Evolutionary conservation across 2,888 invertebrate genomes (phyloP).

Genomic region (Bombylius discolor): DNA sequence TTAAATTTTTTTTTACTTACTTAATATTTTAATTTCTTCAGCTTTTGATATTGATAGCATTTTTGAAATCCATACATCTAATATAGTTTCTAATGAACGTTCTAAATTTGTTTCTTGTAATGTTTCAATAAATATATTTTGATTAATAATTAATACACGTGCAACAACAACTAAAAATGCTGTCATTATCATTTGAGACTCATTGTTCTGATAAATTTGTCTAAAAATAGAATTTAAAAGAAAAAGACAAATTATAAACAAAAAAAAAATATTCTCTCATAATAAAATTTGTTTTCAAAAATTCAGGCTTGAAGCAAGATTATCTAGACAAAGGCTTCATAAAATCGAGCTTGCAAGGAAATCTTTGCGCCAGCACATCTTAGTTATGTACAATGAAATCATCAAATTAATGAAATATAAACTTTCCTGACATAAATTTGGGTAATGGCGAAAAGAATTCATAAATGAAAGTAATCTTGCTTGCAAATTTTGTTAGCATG

Average conservation of each 20-base stretch:
- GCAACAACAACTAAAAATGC: constrained; percentile 67
- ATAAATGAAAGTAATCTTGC: too few species aligned
- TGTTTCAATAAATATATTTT: constrained; percentile 47
- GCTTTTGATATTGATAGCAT: constrained; percentile 65
- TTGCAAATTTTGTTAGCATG: too few species aligned
- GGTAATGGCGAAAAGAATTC: too few species aligned
- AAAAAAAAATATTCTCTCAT: background rate
- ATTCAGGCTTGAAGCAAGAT: too few species aligned
- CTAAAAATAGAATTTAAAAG: constrained; percentile 29
- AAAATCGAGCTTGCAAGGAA: too few species aligned
- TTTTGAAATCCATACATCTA: constrained; percentile 66
- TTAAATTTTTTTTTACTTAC: constrained; percentile 35
- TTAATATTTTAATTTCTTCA: constrained; percentile 71
- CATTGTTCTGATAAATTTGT: constrained; percentile 53
- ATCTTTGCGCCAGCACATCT: too few species aligned
- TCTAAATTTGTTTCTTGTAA: constrained; percentile 42
- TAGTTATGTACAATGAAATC: too few species aligned
- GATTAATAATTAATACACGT: constrained; percentile 59
- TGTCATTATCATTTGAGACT: constrained; percentile 60
- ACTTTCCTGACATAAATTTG: too few species aligned
- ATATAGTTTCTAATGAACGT: constrained; percentile 53
- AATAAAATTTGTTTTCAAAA: too few species aligned
- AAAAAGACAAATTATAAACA: background rate
- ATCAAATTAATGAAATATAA: too few species aligned
- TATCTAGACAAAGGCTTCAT: too few species aligned